Base-by-base conservation (phyloP, 2,888 invertebrate species). In the Eilema depressum region DNA sequence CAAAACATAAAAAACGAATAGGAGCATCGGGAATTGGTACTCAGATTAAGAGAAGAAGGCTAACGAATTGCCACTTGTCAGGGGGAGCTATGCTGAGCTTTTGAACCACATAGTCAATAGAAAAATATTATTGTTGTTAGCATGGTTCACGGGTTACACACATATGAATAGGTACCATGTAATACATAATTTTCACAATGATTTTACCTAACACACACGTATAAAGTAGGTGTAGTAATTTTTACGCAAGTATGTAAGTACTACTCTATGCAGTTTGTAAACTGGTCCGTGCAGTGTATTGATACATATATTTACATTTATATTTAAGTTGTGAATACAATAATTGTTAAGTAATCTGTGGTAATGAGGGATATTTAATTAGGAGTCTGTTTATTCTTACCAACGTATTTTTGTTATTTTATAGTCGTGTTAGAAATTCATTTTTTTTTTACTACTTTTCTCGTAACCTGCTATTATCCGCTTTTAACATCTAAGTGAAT, bases 161-260 rank as follows among this genome's bases (percentile, higher is more conserved):
- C 20, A 20, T 28, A 20, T 63, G 26, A 14, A 3, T 4, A 26
- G 20, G 47, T 12, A 20, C 11, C 14, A 11, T 8, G 28, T 64
- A 53, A 53, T 28, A 23, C 12, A 57, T 68, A 30, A 61, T 79
- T 80, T 80, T 79, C 69, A 73, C 75, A 79, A 75, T 30, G 12
- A 70, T 10, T 75, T 63, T 65, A 69, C 68, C 53, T 68, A 73
- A 76, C 71, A 23, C 23, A 66, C 69, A 33, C 71, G 37, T 41
- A 30, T 53, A 30, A 69, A 73, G 69, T 73, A 62, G 47, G 30
- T 76, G 73, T 73, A 70, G 71, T 75, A 66, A 74, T 73, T 71
- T 73, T 77, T 78, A 53, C 79, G 75, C 73, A 81, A 81, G 61
- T 47, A 47, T 20, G 47, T 41, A 41, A 20, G 41, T 47, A 47